A percentile compares a stretch with the other conserved stretches of the same genome.
phyloP scores from a whole-genome alignment of 2,888 invertebrate genomes.

The Thyatira batis region DNA sequence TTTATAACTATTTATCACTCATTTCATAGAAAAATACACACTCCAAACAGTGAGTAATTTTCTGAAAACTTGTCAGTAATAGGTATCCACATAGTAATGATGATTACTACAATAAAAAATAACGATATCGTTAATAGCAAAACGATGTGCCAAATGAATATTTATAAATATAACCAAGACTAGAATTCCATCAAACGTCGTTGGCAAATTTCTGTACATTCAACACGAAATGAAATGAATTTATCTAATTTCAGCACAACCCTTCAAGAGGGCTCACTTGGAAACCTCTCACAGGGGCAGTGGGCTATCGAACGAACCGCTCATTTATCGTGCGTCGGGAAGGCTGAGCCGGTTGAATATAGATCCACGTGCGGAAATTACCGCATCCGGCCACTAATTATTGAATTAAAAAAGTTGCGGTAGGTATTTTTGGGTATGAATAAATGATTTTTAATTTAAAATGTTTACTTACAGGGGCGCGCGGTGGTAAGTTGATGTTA shows the following conservation, averaged over 20 bases:
- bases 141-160: neutral
- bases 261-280: constrained; percentile 65
- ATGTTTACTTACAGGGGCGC: constrained; percentile 75
- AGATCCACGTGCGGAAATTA: constrained; percentile 71
- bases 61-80: too few species aligned
- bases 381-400: constrained; percentile 38
- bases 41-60: too few species aligned
- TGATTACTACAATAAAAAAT: neutral
- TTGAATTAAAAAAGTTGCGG: constrained; percentile 41
- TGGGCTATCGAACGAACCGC: constrained; percentile 80
- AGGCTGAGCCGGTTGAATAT: constrained; percentile 56
- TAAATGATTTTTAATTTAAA: constrained; percentile 7
- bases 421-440: constrained; percentile 7
- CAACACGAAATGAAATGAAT: constrained; percentile 45
- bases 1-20: too few species aligned
- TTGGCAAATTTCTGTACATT: constrained; percentile 31
- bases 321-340: constrained; percentile 73
- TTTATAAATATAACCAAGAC: neutral
- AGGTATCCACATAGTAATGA: neutral
- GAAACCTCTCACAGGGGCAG: constrained; percentile 78
- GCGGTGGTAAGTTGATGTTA: constrained; percentile 58
- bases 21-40: too few species aligned
- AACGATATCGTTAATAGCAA: neutral
- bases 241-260: constrained; percentile 63
- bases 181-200: neutral